phyloP scores from a whole-genome alignment of 2,113 vertebrate species.

The Lipophrys pholis region DNA sequence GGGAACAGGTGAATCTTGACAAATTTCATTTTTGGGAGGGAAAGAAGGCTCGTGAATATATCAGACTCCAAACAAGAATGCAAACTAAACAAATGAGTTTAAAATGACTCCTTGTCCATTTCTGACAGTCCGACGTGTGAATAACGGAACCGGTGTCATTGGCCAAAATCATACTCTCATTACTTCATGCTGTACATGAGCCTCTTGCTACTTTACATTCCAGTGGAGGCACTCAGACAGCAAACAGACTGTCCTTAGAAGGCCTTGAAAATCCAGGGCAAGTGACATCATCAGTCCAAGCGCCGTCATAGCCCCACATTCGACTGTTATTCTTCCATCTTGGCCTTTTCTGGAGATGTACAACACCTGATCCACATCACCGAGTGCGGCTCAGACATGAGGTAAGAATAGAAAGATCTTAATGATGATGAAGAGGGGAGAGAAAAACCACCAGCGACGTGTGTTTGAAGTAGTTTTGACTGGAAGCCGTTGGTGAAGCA shows the following conservation, averaged over 20 bases:
- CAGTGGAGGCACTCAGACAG: slow-evolving; percentile 61
- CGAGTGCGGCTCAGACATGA: slow-evolving; percentile 71
- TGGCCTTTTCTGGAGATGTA: slow-evolving; percentile 57
- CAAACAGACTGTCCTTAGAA: slow-evolving; percentile 72
- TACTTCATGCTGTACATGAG: slow-evolving; percentile 60
- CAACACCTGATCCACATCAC: slow-evolving; percentile 66
- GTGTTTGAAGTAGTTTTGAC: too few relatives aligned
- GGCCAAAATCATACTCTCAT: slow-evolving; percentile 56
- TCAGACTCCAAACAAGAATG: background rate
- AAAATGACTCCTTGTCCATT: too few relatives aligned
- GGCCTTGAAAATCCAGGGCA: slow-evolving; percentile 58
- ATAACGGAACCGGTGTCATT: slow-evolving; percentile 23
- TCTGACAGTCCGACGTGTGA: slow-evolving; percentile 18
- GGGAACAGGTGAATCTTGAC: too few relatives aligned
- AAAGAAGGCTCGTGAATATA: too few relatives aligned
- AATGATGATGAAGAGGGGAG: slow-evolving; percentile 54
- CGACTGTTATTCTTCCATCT: slow-evolving; percentile 71
- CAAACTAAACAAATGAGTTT: background rate
- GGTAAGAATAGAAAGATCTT: slow-evolving; percentile 68
- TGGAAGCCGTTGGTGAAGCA: slow-evolving; percentile 13
- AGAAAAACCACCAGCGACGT: too few relatives aligned
- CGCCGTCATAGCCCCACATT: slow-evolving; percentile 49
- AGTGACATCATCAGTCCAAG: slow-evolving; percentile 71
- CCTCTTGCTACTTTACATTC: slow-evolving; percentile 71
- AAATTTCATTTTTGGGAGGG: too few relatives aligned